Evolutionary conservation across 2,797 vertebrate genomes (phyloP).

Genomic region (Enteromius paludinosus): DNA sequence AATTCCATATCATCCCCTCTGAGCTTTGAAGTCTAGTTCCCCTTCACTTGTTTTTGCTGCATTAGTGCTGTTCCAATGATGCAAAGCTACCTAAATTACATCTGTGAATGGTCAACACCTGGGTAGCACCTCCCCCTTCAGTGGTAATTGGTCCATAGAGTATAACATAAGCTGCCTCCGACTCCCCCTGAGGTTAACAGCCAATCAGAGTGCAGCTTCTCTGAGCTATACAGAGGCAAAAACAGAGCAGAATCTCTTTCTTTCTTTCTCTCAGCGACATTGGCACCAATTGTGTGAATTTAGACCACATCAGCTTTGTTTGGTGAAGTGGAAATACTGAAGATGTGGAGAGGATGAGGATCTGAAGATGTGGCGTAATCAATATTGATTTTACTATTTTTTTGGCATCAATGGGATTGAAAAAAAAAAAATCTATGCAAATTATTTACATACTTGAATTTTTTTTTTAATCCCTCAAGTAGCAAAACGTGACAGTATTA

Average conservation of each 20-base stretch:
- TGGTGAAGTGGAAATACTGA: conserved; percentile 4
- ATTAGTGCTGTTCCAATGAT: conserved; percentile 35
- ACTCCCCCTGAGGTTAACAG: conserved; percentile 53
- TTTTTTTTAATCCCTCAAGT: background rate
- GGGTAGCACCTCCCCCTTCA: conserved; percentile 67
- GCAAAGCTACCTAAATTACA: conserved; percentile 54
- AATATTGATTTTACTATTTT: background rate
- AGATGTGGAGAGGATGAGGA: background rate
- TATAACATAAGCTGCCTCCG: conserved; percentile 70
- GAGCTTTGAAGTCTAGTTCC: conserved; percentile 64
- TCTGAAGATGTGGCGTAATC: background rate
- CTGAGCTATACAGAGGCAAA: conserved; percentile 70
- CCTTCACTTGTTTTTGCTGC: conserved; percentile 48
- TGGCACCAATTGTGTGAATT: conserved; percentile 73
- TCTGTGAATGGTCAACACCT: conserved; percentile 65
- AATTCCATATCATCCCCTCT: conserved; percentile 58
- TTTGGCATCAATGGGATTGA: background rate
- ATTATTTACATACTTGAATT: background rate
- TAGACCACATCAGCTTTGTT: conserved; percentile 43
- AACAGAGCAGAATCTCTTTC: conserved; percentile 72
- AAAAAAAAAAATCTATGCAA: background rate
- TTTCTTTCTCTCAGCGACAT: conserved; percentile 76
- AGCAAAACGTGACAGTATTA: background rate
- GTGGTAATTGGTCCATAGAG: conserved; percentile 79
- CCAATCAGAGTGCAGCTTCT: conserved; percentile 73